Evolutionary conservation across 2,113 vertebrate species (phyloP), one percentile per base, ranked within the genome.

Genomic region (Mesembrinibis cayennensis): DNA sequence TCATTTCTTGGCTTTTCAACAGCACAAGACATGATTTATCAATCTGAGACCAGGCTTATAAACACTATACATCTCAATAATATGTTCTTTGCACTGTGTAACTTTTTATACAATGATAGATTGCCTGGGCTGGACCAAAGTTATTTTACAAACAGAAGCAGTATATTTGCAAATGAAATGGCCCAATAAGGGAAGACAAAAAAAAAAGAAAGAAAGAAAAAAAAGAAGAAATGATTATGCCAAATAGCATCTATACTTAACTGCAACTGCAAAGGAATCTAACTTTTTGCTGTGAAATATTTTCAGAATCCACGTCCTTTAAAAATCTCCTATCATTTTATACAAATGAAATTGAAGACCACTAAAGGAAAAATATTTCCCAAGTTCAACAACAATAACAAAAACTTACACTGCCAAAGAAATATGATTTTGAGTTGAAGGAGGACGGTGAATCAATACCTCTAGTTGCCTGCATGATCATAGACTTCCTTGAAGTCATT

Each of bases 11-110:
- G 80, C 95, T 98, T 97, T 97, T 94, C 97, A 98, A 96, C 92
- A 97, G 96, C 84, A 95, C 65, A 87, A 98, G 98, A 98, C 96
- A 96, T 97, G 97, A 98, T 98, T 98, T 97, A 98, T 98, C 98
- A 97, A 97, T 98, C 90, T 81, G 70, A 93, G 93, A 91, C 56
- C 93, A 90, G 80, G 87, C 96, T 98, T 97, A 97, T 94, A 98
- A 98, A 98, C 97, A 98, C 97, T 96, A 97, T 98, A 97, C 87
- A 98, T 98, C 97, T 98, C 97, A 98, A 97, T 98, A 98, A 98
- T 97, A 97, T 56, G 96, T 98, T 98, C 96, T 97, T 94, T 40
- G 85, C 94, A 95, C 97, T 97, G 90, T 97, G 96, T 97, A 97
- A 98, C 94, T 97, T 98, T 96, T 95, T 86, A 95, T 98, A 98